Percentiles rank a stretch among this genome's conserved stretches.
These are phyloP conservation scores for Congeria kusceri DNA, from an alignment of 2,888 invertebrate genomes.

Conservation along the genomic window DNA sequence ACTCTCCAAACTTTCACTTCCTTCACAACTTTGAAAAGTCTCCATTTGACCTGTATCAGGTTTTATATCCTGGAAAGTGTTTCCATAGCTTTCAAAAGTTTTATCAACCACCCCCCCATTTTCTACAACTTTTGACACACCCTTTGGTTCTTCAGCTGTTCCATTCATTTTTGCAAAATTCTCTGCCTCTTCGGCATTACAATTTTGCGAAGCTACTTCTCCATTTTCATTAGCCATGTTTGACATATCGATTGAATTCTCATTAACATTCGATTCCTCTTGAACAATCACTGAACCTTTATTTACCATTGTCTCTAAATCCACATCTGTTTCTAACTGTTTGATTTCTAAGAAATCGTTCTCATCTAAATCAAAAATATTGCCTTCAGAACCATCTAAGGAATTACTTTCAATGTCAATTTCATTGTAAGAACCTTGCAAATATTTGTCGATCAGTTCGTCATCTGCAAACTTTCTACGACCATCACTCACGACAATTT, in stretches of 20 bases:
- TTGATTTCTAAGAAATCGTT: conserved; percentile 56
- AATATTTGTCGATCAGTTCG: conserved; percentile 35
- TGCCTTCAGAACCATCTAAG: conserved; percentile 42
- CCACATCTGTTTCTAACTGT: conserved; percentile 47
- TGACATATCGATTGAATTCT: conserved; percentile 21
- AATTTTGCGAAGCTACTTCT: conserved; percentile 7
- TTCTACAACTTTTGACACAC: background rate
- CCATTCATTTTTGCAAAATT: background rate
- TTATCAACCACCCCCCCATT: background rate
- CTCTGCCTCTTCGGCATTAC: background rate
- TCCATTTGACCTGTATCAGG: background rate
- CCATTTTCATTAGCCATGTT: conserved; percentile 53
- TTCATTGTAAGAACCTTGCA: conserved; percentile 22
- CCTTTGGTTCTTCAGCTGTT: background rate
- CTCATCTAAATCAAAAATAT: conserved; percentile 58
- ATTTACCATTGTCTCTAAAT: conserved; percentile 55
- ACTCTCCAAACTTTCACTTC: no score
- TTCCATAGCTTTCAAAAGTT: background rate
- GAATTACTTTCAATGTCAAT: conserved; percentile 44
- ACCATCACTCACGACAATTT: conserved; percentile 8
- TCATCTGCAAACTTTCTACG: conserved; percentile 21
- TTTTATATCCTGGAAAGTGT: background rate
- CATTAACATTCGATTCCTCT: conserved; percentile 22
- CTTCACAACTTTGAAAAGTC: background rate
- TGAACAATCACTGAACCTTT: conserved; percentile 34